These are phyloP conservation scores for Chelon auratus DNA, from an alignment of 2,797 vertebrate species.

Conservation along the genomic window DNA sequence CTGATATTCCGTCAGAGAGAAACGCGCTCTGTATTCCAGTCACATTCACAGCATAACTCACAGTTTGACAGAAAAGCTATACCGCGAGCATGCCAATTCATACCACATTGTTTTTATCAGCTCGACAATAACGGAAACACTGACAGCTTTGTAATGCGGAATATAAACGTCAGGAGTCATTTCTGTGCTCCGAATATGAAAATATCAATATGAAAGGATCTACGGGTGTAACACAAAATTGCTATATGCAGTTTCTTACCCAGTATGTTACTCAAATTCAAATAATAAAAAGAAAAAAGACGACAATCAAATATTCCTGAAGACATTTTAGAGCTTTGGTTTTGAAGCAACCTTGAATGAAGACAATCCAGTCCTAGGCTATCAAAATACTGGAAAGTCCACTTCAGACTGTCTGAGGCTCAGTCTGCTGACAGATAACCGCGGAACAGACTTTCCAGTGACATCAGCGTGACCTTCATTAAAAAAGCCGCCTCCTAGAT, in stretches of 20 bases:
- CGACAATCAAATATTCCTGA: not conserved
- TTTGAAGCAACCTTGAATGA: constrained; percentile 15
- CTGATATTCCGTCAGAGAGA: constrained; percentile 55
- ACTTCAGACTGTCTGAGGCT: constrained; percentile 46
- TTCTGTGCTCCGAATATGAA: constrained; percentile 4
- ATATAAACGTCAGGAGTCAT: constrained; percentile 8
- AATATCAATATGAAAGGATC: no score
- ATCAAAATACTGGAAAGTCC: constrained; percentile 49
- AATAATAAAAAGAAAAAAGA: not conserved
- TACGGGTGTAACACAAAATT: not conserved
- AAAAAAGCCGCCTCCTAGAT: constrained; percentile 12
- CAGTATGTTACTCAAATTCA: not conserved
- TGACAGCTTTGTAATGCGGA: not conserved
- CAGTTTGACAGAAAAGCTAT: constrained; percentile 23
- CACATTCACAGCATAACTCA: constrained; percentile 56
- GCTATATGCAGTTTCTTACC: not conserved
- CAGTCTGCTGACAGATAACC: constrained; percentile 15
- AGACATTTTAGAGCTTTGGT: not conserved
- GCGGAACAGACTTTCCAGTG: constrained; percentile 44
- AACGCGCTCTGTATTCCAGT: constrained; percentile 60
- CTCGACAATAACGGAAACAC: constrained; percentile 11
- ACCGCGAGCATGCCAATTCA: constrained; percentile 47
- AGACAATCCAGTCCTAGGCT: constrained; percentile 29
- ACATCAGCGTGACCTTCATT: constrained; percentile 27
- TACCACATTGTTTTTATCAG: not conserved